phyloP scores from a whole-genome alignment of 1,140 invertebrate species.

The Drosophila dunni region DNA sequence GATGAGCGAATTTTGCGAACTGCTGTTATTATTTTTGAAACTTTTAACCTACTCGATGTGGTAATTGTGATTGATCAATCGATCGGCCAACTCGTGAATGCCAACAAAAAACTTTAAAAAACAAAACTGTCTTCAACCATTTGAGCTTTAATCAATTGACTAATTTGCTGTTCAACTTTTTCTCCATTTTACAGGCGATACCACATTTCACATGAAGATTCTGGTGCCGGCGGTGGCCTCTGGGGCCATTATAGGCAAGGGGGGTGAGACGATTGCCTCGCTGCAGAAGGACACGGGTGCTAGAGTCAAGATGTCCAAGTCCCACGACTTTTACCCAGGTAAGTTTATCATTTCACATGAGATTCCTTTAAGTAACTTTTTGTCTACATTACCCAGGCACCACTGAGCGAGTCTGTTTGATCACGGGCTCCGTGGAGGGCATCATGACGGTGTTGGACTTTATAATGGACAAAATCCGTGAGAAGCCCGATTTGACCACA shows the following conservation, averaged over 20 bases:
- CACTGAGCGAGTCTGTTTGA: conserved; percentile 97
- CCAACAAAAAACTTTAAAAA: conserved; percentile 17
- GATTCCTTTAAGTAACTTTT: no score
- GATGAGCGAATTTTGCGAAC: conserved; percentile 28
- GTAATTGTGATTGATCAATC: conserved; percentile 25
- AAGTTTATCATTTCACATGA: conserved; percentile 66
- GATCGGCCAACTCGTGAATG: conserved; percentile 14
- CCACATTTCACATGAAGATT: conserved; percentile 96
- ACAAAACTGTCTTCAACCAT: conserved; percentile 4
- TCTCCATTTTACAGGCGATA: conserved; percentile 86
- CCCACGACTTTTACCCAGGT: conserved; percentile 99
- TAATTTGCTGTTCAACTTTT: conserved; percentile 51
- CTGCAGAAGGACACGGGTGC: conserved; percentile 98
- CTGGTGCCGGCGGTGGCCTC: conserved; percentile 97
- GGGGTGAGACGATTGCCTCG: conserved; percentile 98
- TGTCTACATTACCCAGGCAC: conserved; percentile 89
- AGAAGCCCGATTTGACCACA: conserved; percentile 97
- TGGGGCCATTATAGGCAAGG: conserved; percentile 98
- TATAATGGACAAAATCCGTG: conserved; percentile 98
- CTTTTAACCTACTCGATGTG: conserved; percentile 28
- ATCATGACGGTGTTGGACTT: conserved; percentile 97
- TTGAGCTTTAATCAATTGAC: conserved; percentile 47
- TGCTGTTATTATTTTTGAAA: conserved; percentile 83
- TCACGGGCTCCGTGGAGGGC: conserved; percentile 96
- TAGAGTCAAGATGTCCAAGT: conserved; percentile 99